These are phyloP conservation scores for Dromaius novaehollandiae DNA, from an alignment of 2,113 vertebrate species.

Conservation along the genomic window DNA sequence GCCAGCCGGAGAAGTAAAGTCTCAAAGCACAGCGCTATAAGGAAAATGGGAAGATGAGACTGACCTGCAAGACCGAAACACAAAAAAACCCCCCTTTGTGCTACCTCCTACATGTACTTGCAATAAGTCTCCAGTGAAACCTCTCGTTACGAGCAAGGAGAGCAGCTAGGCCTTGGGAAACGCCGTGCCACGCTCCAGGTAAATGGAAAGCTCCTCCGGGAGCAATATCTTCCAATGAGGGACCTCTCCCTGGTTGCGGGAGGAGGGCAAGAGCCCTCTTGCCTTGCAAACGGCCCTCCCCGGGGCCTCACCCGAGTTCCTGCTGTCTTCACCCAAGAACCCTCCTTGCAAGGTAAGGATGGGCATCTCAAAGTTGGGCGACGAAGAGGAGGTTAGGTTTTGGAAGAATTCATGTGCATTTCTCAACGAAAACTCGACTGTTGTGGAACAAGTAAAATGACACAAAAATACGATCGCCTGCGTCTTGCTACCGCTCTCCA, in stretches of 20 bases:
- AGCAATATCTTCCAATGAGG: not conserved
- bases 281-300: not conserved
- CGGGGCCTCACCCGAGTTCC: not conserved
- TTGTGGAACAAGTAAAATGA: not conserved
- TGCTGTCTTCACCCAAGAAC: not conserved
- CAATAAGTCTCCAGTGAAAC: not conserved
- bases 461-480: not conserved
- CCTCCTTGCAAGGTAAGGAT: not conserved
- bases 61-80: not conserved
- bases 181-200: rapidly evolving
- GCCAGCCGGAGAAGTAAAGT: not conserved
- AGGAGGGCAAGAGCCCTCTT: not conserved
- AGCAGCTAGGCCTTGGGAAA: not conserved
- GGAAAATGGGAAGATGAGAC: not conserved
- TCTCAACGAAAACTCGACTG: not conserved
- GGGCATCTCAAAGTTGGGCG: not conserved
- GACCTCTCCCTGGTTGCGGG: not conserved
- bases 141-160: not conserved
- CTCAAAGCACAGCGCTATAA: not conserved
- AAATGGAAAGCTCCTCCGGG: not conserved
- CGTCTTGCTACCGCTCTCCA: not conserved
- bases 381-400: not conserved
- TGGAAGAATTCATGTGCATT: not conserved
- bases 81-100: not conserved
- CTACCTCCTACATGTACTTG: not conserved